Base-by-base conservation (phyloP, 2,797 vertebrate species). In the Girardinus metallicus region DNA sequence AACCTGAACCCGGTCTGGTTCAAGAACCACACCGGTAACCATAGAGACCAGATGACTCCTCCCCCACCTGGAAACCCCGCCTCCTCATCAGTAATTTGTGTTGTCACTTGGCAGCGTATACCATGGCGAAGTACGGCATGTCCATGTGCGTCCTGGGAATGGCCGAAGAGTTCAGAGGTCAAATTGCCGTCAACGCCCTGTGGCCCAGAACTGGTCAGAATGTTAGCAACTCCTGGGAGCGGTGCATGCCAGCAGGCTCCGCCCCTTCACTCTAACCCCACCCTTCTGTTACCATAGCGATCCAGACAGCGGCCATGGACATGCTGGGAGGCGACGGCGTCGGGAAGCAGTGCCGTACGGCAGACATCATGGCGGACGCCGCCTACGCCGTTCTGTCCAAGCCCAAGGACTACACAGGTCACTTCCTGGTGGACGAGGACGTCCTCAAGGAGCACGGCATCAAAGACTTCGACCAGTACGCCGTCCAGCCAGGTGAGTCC, bases 101-200 rank as follows among this genome's bases (percentile, higher is more conserved):
- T 12, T 55, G 15, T 9, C 9, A 1, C 26, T 68, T 64, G 39
- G 13, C 73, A 99, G 98, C 98, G 1, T 99, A 99, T 77, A 99
- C 98, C 0, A 98, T 99, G 95, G 97, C 98, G 15, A 99, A 99
- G 86, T 99, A 99, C 15, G 98, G 98, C 11, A 99, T 99, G 98
- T 99, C 98, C 81, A 99, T 99, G 97, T 99, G 98, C 73, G 98
- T 99, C 55, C 95, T 99, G 89, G 98, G 98, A 79, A 99, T 99
- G 98, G 96, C 98, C 1, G 97, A 99, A 91, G 98, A 99, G 95
- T 99, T 98, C 95, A 96, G 87, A 94, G 98, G 97, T 91, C 97
- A 97, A 91, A 96, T 99, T 68, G 97, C 97, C 0, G 96, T 99
- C 83, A 99, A 99, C 82, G 98, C 98, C 39, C 96, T 99, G 46